phyloP scores from a whole-genome alignment of 1,140 invertebrate species.

The Laupala kohalensis region DNA sequence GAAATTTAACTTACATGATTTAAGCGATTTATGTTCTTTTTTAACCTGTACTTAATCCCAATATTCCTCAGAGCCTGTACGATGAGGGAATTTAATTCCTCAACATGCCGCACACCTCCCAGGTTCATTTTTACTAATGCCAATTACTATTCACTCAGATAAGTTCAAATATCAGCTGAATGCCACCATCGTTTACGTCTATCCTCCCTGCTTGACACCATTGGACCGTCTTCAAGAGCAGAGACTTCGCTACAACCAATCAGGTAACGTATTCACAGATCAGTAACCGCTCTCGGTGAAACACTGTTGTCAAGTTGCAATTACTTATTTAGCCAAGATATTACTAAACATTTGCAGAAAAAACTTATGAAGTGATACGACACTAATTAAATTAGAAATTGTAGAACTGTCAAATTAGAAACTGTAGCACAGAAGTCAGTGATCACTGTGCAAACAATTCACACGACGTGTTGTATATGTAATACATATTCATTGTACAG shows the following conservation, averaged over 20 bases:
- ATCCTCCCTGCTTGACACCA: not conserved
- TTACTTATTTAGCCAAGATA: no score
- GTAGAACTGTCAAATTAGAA: no score
- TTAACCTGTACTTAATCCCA: conserved; percentile 1
- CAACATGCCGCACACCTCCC: not conserved
- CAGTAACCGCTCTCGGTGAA: not conserved
- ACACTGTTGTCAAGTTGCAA: not conserved
- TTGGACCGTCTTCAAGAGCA: not conserved
- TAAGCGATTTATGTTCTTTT: not conserved
- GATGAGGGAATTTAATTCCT: not conserved
- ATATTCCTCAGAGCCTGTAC: not conserved
- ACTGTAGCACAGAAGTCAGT: no score
- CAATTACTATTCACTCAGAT: not conserved
- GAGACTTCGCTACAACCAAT: not conserved
- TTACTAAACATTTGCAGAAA: no score
- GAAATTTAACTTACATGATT: not conserved
- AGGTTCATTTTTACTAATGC: not conserved
- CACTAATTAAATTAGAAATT: no score
- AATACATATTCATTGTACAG: no score
- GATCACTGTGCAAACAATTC: no score
- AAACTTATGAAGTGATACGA: no score
- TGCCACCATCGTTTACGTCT: not conserved
- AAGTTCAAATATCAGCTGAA: not conserved
- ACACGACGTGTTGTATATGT: no score
- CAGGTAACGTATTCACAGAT: not conserved